Base-by-base conservation (phyloP, 2,797 vertebrate genomes). In the Myotis vivesi region DNA sequence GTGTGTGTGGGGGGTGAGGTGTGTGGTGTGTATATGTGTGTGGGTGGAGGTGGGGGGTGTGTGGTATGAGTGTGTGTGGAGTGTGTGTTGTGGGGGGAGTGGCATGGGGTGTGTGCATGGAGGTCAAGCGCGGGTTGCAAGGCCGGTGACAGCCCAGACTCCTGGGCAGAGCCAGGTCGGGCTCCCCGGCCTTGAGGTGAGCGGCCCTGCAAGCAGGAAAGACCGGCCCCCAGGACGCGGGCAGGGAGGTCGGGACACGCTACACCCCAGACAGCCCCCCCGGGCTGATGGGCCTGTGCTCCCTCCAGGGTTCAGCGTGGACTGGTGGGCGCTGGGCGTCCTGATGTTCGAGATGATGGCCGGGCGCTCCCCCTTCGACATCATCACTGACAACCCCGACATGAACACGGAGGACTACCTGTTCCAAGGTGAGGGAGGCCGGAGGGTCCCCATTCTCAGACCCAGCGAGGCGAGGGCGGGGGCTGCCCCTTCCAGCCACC, bases 271-370 rank as follows among this genome's bases (percentile, higher is more conserved):
- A 59, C 57, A 38, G 44, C 22, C 10, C 15, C n/a, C 68, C 33
- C 30, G 0, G 7, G 1, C 1, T 88, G 55, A 86, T 4, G 0
- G 33, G 20, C 20, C 13, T 5, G 5, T 2, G 38, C 49, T 30
- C 15, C 28, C 3, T 38, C 3, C 98, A 99, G 99, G 99, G 88
- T 99, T 99, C 98, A 99, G 99, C 1, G 99, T 99, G 97, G 99
- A 99, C 98, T 99, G 99, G 99, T 99, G 99, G 99, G 99, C 99
- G 0, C 98, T 99, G 22, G 99, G 99, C 0, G 99, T 99, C 91
- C 98, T 99, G 93, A 99, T 99, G 99, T 99, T 99, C 92, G 99
- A 99, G 98, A 99, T 99, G 99, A 99, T 99, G 99, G 99, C 99
- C 0, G 99, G 99, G 36, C 98, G 99, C 87, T 99, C 99, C 77